These are phyloP conservation scores for Argentina silus DNA, from an alignment of 2,797 vertebrate genomes.

Conservation along the genomic window DNA sequence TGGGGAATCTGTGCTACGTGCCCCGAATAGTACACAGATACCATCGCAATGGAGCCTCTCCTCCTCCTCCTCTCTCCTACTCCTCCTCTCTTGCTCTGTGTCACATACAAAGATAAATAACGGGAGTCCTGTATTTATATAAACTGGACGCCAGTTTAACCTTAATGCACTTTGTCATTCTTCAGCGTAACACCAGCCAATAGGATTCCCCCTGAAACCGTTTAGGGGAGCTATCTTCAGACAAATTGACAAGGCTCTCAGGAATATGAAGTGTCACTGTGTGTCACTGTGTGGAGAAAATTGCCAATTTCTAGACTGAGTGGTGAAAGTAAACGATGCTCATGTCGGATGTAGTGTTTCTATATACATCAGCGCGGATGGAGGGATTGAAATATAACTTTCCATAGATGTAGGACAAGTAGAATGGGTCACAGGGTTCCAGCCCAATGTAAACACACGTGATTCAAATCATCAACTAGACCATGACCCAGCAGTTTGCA, in stretches of 20 bases:
- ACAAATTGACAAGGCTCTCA: constrained; percentile 36
- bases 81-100: neutral
- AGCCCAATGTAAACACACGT: too few species aligned
- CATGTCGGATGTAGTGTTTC: neutral
- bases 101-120: constrained; percentile 4
- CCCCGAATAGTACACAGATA: neutral
- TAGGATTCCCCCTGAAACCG: constrained; percentile 9
- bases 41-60: neutral
- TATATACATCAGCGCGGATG: constrained; percentile 25
- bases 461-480: too few species aligned
- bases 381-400: constrained; percentile 6
- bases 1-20: constrained; percentile 5
- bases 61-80: neutral
- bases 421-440: neutral
- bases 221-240: constrained; percentile 21
- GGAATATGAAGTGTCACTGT: constrained; percentile 31
- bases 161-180: constrained; percentile 40
- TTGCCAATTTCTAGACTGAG: constrained; percentile 35
- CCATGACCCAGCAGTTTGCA: too few species aligned
- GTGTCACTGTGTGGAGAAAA: constrained; percentile 17
- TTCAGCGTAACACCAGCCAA: neutral
- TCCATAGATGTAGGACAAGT: neutral
- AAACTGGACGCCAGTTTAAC: constrained; percentile 21
- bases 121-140: constrained; percentile 9
- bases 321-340: constrained; percentile 8